A percentile compares a stretch with the other conserved stretches of the same genome.
phyloP scores from a whole-genome alignment of 2,797 vertebrate species.

The Nothura maculosa region DNA sequence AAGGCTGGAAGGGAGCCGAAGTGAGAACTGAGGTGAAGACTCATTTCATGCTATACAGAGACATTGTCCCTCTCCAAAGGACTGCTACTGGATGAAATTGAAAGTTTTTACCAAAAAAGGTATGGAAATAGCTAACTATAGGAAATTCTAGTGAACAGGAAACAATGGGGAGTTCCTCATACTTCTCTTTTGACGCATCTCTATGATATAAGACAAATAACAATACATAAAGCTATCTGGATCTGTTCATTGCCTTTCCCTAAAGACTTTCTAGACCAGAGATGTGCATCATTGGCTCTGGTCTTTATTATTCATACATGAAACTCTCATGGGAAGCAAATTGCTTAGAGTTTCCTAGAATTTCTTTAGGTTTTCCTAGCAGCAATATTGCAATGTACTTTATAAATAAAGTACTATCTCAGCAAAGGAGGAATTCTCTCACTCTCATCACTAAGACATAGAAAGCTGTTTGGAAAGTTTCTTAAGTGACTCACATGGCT shows the following conservation, averaged over 20 bases:
- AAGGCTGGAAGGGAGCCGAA: background rate
- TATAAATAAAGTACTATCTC: background rate
- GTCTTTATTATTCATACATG: background rate
- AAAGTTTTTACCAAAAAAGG: background rate
- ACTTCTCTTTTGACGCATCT: background rate
- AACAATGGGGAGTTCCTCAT: background rate
- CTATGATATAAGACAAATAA: background rate
- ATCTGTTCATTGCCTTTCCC: background rate
- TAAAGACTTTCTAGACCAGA: background rate
- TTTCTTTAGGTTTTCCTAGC: background rate
- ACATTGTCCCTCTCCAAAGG: background rate
- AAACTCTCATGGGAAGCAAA: background rate
- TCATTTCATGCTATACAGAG: background rate
- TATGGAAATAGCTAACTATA: background rate
- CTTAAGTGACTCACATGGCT: background rate
- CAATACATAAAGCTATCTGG: accelerated
- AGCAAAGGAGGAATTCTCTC: background rate
- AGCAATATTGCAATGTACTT: background rate
- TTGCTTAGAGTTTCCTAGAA: background rate
- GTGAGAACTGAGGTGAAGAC: accelerated
- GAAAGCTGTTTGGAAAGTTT: background rate
- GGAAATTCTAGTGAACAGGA: background rate
- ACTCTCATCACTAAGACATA: background rate
- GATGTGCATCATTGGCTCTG: accelerated
- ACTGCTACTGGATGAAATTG: background rate